Conservation (phyloP, 2,113 vertebrate genomes). For the Capra hircus region DNA sequence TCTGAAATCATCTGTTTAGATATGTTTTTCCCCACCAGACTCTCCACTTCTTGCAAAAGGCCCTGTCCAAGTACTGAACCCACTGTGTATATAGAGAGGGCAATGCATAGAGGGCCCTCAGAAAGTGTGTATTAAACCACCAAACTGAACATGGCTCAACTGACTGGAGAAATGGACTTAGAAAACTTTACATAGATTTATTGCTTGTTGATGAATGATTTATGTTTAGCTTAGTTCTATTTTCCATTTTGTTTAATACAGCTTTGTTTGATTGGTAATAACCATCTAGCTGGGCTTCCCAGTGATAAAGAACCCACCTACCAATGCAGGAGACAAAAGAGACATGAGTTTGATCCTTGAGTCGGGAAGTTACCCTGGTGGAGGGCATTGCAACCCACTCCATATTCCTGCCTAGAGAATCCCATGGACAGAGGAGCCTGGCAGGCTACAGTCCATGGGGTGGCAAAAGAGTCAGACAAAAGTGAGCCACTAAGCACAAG, state of each 20-base stretch:
- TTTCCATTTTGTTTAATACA: not conserved
- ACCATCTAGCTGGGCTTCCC: not conserved
- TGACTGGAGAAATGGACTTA: not conserved
- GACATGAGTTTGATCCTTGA: not conserved
- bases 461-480: not conserved
- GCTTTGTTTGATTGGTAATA: not conserved
- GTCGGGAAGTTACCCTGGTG: not conserved
- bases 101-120: rapidly evolving
- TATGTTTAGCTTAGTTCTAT: not conserved
- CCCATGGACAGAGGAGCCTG: not conserved
- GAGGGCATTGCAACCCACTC: not conserved
- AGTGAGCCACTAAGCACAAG: not conserved
- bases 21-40: not conserved
- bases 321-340: not conserved
- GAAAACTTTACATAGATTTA: not conserved
- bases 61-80: too few relatives aligned
- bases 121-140: not conserved
- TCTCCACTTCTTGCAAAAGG: not conserved
- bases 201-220: not conserved
- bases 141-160: not conserved
- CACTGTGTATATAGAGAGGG: too few relatives aligned
- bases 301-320: not conserved
- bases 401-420: not conserved
- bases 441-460: not conserved
- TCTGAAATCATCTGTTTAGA: not conserved